Conservation (phyloP, 2,888 invertebrate species). For the Melanargia galathea region DNA sequence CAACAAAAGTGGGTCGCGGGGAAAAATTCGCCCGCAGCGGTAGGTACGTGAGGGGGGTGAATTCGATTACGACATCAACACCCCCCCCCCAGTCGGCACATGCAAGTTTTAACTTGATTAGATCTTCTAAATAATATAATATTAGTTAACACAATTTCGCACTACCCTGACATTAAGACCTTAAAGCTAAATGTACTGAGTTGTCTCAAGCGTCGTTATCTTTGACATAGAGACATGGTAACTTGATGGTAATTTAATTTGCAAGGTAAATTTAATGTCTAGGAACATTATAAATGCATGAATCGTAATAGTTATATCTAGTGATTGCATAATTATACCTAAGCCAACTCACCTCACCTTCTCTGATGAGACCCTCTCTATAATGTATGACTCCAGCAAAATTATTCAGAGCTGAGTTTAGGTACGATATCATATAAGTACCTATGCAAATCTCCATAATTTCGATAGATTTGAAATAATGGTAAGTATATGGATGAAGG, state of each 20-base stretch:
- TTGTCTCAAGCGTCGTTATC: conserved; percentile 18
- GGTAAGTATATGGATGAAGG: too few species aligned
- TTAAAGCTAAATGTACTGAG: conserved; percentile 12
- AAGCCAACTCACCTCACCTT: not conserved
- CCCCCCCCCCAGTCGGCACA: conserved; percentile 22
- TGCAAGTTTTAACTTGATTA: conserved; percentile 44
- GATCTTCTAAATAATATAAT: conserved; percentile 25
- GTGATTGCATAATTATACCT: conserved; percentile 5
- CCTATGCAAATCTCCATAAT: too few species aligned
- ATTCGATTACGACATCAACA: conserved; percentile 44
- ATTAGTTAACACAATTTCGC: conserved; percentile 38
- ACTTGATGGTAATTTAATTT: not conserved
- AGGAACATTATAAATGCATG: conserved; percentile 14
- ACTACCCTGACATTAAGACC: conserved; percentile 23
- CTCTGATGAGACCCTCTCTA: not conserved
- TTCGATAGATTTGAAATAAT: too few species aligned
- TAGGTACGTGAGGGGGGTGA: conserved; percentile 25
- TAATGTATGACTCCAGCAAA: not conserved
- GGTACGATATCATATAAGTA: too few species aligned
- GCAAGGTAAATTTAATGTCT: conserved; percentile 4
- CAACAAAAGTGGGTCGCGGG: conserved; percentile 15
- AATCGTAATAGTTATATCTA: not conserved
- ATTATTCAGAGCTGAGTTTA: too few species aligned
- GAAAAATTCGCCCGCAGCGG: conserved; percentile 19
- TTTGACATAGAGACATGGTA: conserved; percentile 13